Percentiles rank a stretch among this genome's conserved stretches.
phyloP scores from a whole-genome alignment of 2,113 vertebrate genomes.

The Trichomycterus rosablanca region DNA sequence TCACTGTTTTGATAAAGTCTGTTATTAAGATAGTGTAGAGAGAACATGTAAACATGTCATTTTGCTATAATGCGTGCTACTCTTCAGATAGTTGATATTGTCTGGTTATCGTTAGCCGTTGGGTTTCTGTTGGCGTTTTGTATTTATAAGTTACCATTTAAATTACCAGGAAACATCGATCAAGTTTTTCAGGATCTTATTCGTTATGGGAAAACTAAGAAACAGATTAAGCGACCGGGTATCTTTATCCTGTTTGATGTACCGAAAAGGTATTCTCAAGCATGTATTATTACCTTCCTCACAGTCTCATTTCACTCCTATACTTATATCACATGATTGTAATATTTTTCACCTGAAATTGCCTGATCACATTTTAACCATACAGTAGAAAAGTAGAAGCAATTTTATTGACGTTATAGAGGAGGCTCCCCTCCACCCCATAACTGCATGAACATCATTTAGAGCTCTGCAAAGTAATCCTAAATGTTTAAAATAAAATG shows the following conservation, averaged over 20 bases:
- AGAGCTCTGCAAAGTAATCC: too few relatives aligned
- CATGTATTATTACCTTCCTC: too few relatives aligned
- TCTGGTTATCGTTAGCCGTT: slow-evolving; percentile 55
- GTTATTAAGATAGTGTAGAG: too few relatives aligned
- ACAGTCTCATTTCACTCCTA: background rate
- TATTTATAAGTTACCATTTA: slow-evolving; percentile 35
- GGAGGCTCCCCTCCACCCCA: too few relatives aligned
- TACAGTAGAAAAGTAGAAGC: too few relatives aligned
- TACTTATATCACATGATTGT: too few relatives aligned
- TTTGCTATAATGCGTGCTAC: slow-evolving; percentile 37
- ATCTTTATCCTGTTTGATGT: slow-evolving; percentile 55
- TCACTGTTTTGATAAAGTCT: too few relatives aligned
- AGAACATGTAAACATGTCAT: slow-evolving; percentile 20
- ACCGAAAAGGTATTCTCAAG: slow-evolving; percentile 62
- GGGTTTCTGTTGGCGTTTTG: slow-evolving; percentile 56
- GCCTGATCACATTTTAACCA: too few relatives aligned
- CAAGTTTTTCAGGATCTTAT: slow-evolving; percentile 66
- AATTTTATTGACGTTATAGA: too few relatives aligned
- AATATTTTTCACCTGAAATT: too few relatives aligned
- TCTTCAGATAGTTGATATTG: slow-evolving; percentile 29
- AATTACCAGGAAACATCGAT: slow-evolving; percentile 19
- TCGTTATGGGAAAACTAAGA: slow-evolving; percentile 71
- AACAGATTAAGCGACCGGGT: slow-evolving; percentile 36
- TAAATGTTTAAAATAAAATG: too few relatives aligned
- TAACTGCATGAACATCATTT: too few relatives aligned